Base-by-base conservation (phyloP, 2,888 invertebrate species). In the Scaptomyza cyrtandrae region DNA sequence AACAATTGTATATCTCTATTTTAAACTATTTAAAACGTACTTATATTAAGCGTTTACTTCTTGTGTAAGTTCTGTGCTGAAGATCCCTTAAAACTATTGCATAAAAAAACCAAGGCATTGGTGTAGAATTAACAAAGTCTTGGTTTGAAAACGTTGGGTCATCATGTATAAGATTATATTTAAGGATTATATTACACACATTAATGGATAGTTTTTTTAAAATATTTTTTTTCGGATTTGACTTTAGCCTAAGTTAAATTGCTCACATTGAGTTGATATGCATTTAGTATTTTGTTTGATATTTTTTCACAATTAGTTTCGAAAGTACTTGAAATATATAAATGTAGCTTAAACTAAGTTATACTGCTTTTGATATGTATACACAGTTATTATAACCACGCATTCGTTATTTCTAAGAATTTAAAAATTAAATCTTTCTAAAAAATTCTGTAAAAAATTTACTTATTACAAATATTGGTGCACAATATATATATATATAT, bases 191-290 rank as follows among this genome's bases (percentile, higher is more conserved):
- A n/a, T 2, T 55, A 77, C 55, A 73, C 48, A 73, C 52, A 48
- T 50, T 31, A 37, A 49, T 55, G 62, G 24, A 49, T 68, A 57
- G 49, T 46, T 67, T 37, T 31, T 14, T 31, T 31, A 24, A 24
- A 24, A 16, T 29, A 49, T 48, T 13, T n/a, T 16, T 31, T 24
- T 35, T 44, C 14, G 46, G 16, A 31, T 48, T 75, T 52, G 19
- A 31, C 2, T 11, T 71, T 67, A 78, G 71, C 77, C 78, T 87
- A 87, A 55, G 59, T 70, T 75, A 59, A 72, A 68, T 84, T 77
- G 71, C 77, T 88, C 88, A 88, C 88, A 83, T 77, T 68, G 67
- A 80, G 85, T 84, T 88, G 87, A 84, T 84, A 84, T 84, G 87
- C 57, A 48, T 65, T 67, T 37, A 55, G 64, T 65, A 56, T 64